Conservation (phyloP, 2,113 vertebrate genomes). For the Aptenodytes forsteri region DNA sequence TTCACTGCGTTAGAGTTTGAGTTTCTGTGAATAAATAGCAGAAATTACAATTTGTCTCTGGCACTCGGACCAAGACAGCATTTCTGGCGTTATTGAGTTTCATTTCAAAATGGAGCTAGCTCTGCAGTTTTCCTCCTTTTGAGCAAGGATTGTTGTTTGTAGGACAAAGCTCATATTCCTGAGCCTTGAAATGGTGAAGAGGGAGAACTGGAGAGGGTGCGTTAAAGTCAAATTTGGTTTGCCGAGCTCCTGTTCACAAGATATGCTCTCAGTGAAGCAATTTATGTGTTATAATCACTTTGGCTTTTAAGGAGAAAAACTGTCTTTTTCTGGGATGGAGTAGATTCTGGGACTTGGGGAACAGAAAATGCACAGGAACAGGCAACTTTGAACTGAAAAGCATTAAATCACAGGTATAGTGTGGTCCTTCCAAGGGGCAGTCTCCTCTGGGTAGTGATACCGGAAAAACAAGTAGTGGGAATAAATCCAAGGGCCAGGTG, state of each 20-base stretch:
- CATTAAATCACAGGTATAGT: background rate
- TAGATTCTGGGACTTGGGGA: background rate
- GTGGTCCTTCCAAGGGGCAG: background rate
- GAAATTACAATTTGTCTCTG: background rate
- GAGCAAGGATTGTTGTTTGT: background rate
- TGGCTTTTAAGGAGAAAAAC: background rate
- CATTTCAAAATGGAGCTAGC: background rate
- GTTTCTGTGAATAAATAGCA: background rate
- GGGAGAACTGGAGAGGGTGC: background rate
- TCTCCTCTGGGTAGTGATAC: background rate
- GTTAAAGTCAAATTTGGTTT: background rate
- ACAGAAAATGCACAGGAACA: background rate
- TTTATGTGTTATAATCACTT: slow-evolving; percentile 27
- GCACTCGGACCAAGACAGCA: background rate
- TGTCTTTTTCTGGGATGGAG: background rate
- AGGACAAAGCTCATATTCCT: background rate
- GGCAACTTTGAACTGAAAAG: background rate
- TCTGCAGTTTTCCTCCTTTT: background rate
- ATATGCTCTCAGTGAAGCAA: background rate
- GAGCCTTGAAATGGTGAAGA: background rate
- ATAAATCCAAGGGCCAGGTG: background rate
- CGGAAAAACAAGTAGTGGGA: background rate
- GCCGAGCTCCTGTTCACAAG: background rate
- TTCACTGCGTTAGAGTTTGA: background rate
- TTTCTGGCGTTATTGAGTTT: background rate